A percentile compares a stretch with the other conserved stretches of the same genome.
Conservation (phyloP, 2,113 vertebrate genomes). For the Passer domesticus region DNA sequence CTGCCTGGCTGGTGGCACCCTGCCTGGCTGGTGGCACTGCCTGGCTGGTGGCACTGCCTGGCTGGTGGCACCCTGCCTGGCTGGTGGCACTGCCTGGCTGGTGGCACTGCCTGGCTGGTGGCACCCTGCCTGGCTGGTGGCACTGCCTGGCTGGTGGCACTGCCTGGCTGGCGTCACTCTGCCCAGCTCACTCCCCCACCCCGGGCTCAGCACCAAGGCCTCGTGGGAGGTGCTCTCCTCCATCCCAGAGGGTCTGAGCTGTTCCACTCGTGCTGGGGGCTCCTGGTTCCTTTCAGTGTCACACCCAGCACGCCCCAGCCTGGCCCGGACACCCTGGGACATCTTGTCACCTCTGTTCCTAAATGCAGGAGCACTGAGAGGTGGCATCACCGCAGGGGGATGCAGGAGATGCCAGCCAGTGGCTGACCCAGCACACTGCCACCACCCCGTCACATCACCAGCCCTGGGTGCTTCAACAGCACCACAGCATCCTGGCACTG, state of each 20-base stretch:
- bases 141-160: not conserved
- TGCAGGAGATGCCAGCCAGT: not conserved
- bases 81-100: too few relatives aligned
- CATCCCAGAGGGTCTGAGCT: not conserved
- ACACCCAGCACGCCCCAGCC: not conserved
- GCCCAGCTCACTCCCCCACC: not conserved
- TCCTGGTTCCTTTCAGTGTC: not conserved
- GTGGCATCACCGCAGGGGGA: not conserved
- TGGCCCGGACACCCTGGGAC: rapidly evolving
- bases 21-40: not conserved
- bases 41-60: not conserved
- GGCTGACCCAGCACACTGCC: rapidly evolving
- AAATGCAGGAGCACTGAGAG: rapidly evolving
- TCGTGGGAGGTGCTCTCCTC: not conserved
- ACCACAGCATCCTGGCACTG: rapidly evolving
- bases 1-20: not conserved
- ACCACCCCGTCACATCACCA: not conserved
- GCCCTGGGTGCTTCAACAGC: not conserved
- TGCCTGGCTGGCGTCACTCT: too few relatives aligned
- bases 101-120: too few relatives aligned
- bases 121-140: too few relatives aligned
- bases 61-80: not conserved
- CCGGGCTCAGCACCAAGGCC: not conserved
- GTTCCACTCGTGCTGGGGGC: not conserved
- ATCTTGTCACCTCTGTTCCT: not conserved